Base-by-base conservation (phyloP, 2,888 invertebrate species). In the Drosophila austrosaltans region DNA sequence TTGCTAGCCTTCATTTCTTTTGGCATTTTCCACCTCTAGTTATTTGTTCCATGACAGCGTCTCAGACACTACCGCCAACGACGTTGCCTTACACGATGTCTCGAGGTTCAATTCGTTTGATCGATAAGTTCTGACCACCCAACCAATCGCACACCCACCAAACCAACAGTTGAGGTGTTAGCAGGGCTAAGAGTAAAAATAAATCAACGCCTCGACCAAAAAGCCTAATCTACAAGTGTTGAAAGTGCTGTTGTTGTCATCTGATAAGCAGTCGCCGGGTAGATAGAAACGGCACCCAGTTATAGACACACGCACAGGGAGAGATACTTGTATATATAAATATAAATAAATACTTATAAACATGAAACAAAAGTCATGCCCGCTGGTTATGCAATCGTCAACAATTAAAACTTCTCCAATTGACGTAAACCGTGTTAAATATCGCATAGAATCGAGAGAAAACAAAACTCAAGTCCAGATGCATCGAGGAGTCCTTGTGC, bases 191-290 rank as follows among this genome's bases (percentile, higher is more conserved):
- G 69, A 69, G 40, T 32, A 69, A 74, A 74, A 77, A 73, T 64
- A 85, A 75, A 77, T 80, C 67, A 70, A 58, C 28, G 61, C 53
- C 53, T 30, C 60, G 42, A 7, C 48, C 40, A 42, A 57, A 7
- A 25, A 25, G 40, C 16, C 62, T 82, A 82, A 87, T 83, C 80
- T 72, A 65, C 66, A 81, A 72, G 78, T 72, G 71, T 63, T 60
- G 69, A 66, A 69, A 66, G 58, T 39, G 53, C 28, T 57, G 85
- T 79, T 30, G 30, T 63, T 57, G 85, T 79, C 82, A 77, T 84
- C 69, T 61, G 68, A 69, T 63, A 74, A 72, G 68, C 63, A 57
- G 64, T 62, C 74, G 32, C 53, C 53, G 73, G 54, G 72, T 62
- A 63, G 66, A 73, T 48, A 66, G 22, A 71, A 66, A 76, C 66